These are phyloP conservation scores for Laspeyria flexula DNA, from an alignment of 2,888 invertebrate genomes.

Conservation along the genomic window DNA sequence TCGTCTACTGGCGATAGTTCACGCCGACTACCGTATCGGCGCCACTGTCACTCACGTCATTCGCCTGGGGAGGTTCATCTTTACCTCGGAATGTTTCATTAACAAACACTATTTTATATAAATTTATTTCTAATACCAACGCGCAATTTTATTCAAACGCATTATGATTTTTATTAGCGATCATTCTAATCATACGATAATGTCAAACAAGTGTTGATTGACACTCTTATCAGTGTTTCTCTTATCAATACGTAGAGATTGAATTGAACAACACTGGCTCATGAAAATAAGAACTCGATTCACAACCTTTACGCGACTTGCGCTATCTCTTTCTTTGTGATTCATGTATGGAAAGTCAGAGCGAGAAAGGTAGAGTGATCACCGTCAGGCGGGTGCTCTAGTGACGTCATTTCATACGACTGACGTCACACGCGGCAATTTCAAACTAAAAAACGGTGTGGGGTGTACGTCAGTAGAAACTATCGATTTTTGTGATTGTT, in stretches of 20 bases:
- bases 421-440: conserved; percentile 85
- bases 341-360: conserved; percentile 60
- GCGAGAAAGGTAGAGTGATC: conserved; percentile 51
- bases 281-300: conserved; percentile 77
- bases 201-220: conserved; percentile 41
- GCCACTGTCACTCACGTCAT: conserved; percentile 80
- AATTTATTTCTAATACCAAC: conserved; percentile 29
- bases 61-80: conserved; percentile 70
- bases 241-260: conserved; percentile 67
- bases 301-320: conserved; percentile 74
- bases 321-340: conserved; percentile 62
- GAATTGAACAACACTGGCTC: conserved; percentile 67
- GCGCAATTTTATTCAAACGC: conserved; percentile 19
- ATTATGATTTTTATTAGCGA: conserved; percentile 19
- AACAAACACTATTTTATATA: conserved; percentile 59
- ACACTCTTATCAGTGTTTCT: conserved; percentile 63
- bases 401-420: conserved; percentile 71
- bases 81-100: conserved; percentile 71
- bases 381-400: conserved; percentile 48
- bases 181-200: conserved; percentile 26
- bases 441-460: conserved; percentile 69
- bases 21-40: conserved; percentile 60
- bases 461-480: conserved; percentile 69
- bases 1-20: conserved; percentile 76
- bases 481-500: conserved; percentile 69